A percentile compares a stretch with the other conserved stretches of the same genome.
Conservation (phyloP, 2,797 vertebrate genomes). For the Pseudochaenichthys georgianus region DNA sequence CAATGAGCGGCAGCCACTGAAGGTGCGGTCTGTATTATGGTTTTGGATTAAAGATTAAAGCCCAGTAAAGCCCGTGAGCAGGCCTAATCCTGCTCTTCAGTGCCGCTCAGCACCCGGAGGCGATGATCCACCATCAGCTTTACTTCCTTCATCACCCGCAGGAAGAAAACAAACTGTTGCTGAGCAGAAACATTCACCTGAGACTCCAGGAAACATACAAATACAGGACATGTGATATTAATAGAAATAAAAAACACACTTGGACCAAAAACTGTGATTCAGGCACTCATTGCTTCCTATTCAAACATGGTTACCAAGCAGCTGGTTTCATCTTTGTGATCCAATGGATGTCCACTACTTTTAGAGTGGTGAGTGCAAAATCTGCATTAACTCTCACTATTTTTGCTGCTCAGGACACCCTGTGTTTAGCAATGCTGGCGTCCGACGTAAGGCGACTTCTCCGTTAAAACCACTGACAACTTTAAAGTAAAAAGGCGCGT, state of each 20-base stretch:
- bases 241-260: background rate
- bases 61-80: slow-evolving; percentile 61
- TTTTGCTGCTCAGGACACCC: no score
- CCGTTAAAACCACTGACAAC: no score
- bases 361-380: no score
- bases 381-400: no score
- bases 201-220: background rate
- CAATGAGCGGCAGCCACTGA: slow-evolving; percentile 44
- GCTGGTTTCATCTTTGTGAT: no score
- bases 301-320: no score
- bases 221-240: background rate
- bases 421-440: no score
- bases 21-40: slow-evolving; percentile 60
- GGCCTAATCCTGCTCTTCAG: slow-evolving; percentile 70
- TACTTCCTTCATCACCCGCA: slow-evolving; percentile 12
- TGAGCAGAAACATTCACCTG: background rate
- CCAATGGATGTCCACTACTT: no score
- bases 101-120: slow-evolving; percentile 43
- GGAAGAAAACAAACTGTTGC: slow-evolving; percentile 29
- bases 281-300: no score
- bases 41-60: slow-evolving; percentile 72
- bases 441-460: no score
- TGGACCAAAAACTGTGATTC: no score
- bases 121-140: slow-evolving; percentile 52
- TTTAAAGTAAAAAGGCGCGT: no score